Evolutionary conservation across 37 sponge, comb jelly and placozoan species (phyloP).

Genomic region (Ephydatia muelleri): DNA sequence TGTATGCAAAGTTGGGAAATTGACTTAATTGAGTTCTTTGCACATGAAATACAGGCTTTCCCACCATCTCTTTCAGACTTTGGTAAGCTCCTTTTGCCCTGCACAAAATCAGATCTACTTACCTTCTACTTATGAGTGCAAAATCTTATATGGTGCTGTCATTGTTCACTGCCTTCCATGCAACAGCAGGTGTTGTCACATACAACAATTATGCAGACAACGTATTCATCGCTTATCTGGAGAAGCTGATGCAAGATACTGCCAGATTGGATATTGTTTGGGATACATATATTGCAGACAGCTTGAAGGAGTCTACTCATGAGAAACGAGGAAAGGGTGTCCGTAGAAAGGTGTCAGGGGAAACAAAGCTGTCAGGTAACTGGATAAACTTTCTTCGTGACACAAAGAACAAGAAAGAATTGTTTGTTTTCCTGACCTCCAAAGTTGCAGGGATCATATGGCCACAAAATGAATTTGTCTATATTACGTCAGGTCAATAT

Average conservation of each 20-base stretch:
- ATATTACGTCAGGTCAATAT: conserved; percentile 32
- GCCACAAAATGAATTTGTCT: conserved; percentile 13
- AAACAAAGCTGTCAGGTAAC: conserved; percentile 9
- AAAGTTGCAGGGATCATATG: conserved; percentile 9
- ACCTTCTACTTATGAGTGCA: conserved; percentile 10
- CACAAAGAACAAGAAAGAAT: conserved; percentile 36
- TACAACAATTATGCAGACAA: too few relatives aligned
- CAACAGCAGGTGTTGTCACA: conserved; percentile 5
- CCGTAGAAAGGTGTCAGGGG: conserved; percentile 5
- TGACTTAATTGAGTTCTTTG: too few relatives aligned
- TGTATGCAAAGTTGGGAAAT: too few relatives aligned
- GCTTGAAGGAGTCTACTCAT: too few relatives aligned
- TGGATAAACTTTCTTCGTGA: conserved; percentile 42
- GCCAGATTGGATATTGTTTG: too few relatives aligned
- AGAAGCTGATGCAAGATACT: too few relatives aligned
- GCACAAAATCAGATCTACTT: too few relatives aligned
- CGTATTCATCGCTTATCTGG: too few relatives aligned
- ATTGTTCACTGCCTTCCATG: background rate
- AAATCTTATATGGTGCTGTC: background rate
- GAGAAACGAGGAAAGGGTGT: conserved; percentile 5
- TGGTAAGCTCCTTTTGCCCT: too few relatives aligned
- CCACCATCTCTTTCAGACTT: too few relatives aligned
- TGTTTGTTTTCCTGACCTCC: conserved; percentile 38
- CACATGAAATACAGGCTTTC: too few relatives aligned
- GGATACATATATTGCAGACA: too few relatives aligned